phyloP scores from a whole-genome alignment of 1,140 invertebrate genomes.

The Aphis craccivora region DNA sequence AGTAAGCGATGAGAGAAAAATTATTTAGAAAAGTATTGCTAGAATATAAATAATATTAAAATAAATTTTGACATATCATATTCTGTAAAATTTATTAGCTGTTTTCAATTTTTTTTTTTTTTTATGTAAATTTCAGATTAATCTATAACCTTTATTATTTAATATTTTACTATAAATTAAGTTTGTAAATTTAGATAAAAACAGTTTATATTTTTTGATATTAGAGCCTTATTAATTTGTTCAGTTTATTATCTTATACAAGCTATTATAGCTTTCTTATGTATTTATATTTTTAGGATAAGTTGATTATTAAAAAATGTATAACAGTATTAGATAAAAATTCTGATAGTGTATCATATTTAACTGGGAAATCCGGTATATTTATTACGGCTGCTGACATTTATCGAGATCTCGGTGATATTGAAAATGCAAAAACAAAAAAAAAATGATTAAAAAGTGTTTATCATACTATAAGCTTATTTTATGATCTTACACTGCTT shows the following conservation, averaged over 20 bases:
- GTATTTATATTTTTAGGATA: constrained; percentile 22
- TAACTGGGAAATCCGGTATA: constrained; percentile 59
- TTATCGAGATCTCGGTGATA: constrained; percentile 14
- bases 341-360: constrained; percentile 57
- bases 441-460: constrained; percentile 42
- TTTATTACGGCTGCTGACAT: constrained; percentile 55
- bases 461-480: neutral
- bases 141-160: no score
- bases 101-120: no score
- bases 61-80: no score
- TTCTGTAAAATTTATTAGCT: no score
- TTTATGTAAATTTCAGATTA: no score
- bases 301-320: constrained; percentile 52
- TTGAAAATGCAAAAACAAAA: neutral
- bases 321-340: constrained; percentile 34
- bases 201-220: no score
- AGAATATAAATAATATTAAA: no score
- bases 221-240: no score
- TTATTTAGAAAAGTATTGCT: no score
- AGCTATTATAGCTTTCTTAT: neutral
- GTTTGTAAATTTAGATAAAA: neutral
- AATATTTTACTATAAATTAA: neutral
- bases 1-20: no score
- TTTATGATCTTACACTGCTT: neutral
- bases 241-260: no score